Evolutionary conservation across 2,888 invertebrate species (phyloP).

Genomic region (Crocallis elinguaria): DNA sequence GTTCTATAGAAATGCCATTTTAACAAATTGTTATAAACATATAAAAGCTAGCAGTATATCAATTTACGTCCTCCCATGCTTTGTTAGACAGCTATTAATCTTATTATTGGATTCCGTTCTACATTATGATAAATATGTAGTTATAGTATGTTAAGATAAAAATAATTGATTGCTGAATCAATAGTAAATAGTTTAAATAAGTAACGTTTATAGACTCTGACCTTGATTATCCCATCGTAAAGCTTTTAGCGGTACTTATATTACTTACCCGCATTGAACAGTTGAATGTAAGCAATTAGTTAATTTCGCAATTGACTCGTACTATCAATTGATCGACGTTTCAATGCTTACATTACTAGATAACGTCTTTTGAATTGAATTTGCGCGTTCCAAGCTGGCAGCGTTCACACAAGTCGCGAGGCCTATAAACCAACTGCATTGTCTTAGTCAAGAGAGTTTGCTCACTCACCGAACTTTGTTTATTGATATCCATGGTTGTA

Average conservation of each 20-base stretch:
- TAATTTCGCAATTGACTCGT: constrained; percentile 17
- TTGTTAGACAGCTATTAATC: background rate
- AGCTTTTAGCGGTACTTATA: constrained; percentile 1
- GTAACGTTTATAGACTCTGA: background rate
- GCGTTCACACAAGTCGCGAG: constrained; percentile 38
- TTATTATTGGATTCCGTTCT: no score
- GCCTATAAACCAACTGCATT: constrained; percentile 34
- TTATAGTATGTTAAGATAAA: no score
- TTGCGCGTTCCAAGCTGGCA: constrained; percentile 21
- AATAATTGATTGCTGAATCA: no score
- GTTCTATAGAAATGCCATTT: background rate
- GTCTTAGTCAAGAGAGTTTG: constrained; percentile 44
- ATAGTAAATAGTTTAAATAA: no score
- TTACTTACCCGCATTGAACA: constrained; percentile 1
- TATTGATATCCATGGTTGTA: constrained; percentile 50
- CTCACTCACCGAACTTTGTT: constrained; percentile 77
- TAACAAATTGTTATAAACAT: no score
- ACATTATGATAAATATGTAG: no score
- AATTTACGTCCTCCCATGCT: no score
- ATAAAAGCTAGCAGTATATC: no score
- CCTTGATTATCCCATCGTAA: constrained; percentile 18
- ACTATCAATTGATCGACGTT: constrained; percentile 24
- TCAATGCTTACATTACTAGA: constrained; percentile 15
- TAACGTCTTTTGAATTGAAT: constrained; percentile 22
- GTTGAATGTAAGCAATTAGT: constrained; percentile 6